Base-by-base conservation (phyloP, 1,140 invertebrate genomes). In the Zaprionus inermis region DNA sequence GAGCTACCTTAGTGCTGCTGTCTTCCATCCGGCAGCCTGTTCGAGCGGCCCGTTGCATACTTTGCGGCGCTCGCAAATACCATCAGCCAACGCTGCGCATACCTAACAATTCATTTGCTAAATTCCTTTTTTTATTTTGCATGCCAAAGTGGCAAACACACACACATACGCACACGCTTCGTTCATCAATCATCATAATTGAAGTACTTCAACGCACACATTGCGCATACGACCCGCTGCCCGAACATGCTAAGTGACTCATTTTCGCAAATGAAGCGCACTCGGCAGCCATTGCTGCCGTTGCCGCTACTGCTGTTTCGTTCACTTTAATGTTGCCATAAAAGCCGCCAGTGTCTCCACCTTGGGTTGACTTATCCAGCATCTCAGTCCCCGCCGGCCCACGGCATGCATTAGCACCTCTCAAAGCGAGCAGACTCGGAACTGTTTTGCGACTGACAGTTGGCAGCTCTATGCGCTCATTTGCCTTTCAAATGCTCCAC, bases 181-280 rank as follows among this genome's bases (percentile, higher is more conserved):
- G 36, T 16, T 61, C 85, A 89, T 90, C 85, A 89, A 89, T 89
- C 85, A 89, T 81, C 85, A 90, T 85, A 89, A 90, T 85, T 90
- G 75, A 68, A 83, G 76, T 69, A 81, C 78, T 89, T 81, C 60
- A 55, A 41, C 70, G 71, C 73, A 72, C 61, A 82, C 72, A 72
- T 79, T 73, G 51, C 82, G 65, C 22, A 81, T 60, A 79, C 55
- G 76, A 64, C 46, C 30, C 78, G 28, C 58, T 59, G 60, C 34
- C 49, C 18, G 32, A 16, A 52, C 30, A 2, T 11, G 24, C 59
- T 61, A 59, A 81, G 78, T 84, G 66, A 81, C 83, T 80, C 79
- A 80, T 88, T 86, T 76, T 56, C 75, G 72, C 69, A 77, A 88
- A 88, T 51, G 34, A 36, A 74, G 66, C 65, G 18, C 16, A 60